A percentile compares a stretch with the other conserved stretches of the same genome.
These are phyloP conservation scores for Limulus polyphemus DNA, from an alignment of 2,888 invertebrate genomes.

Conservation along the genomic window DNA sequence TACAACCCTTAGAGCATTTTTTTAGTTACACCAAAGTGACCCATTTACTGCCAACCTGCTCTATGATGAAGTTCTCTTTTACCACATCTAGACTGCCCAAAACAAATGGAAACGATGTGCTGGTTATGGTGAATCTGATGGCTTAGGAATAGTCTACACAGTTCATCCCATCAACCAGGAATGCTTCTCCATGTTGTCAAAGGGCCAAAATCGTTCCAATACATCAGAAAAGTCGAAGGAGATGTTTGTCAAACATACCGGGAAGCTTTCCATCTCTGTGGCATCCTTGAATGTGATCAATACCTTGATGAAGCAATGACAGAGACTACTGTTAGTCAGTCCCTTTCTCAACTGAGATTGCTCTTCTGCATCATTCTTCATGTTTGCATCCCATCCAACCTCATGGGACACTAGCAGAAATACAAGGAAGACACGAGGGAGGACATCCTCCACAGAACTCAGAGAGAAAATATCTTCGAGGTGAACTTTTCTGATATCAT, in stretches of 20 bases:
- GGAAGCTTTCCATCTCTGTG: too few species aligned
- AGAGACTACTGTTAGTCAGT: slow-evolving; percentile 4
- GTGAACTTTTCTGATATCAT: too few species aligned
- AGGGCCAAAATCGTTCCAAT: too few species aligned
- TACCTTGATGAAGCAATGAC: slow-evolving; percentile 6
- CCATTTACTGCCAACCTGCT: slow-evolving; percentile 14
- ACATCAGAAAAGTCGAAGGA: slow-evolving; percentile 21
- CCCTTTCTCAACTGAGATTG: too few species aligned
- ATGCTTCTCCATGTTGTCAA: slow-evolving; percentile 15
- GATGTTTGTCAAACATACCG: slow-evolving; percentile 22
- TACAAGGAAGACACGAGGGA: slow-evolving; percentile 12
- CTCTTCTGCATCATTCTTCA: slow-evolving; percentile 14
- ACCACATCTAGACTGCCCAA: slow-evolving; percentile 23
- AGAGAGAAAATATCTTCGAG: too few species aligned
- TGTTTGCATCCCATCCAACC: slow-evolving; percentile 20
- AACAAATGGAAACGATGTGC: slow-evolving; percentile 19
- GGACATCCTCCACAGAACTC: too few species aligned
- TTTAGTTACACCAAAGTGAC: slow-evolving; percentile 27
- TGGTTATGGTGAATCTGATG: slow-evolving; percentile 11
- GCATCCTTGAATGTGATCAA: too few species aligned
- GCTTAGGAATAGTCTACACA: slow-evolving; percentile 24
- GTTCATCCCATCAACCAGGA: slow-evolving; percentile 27
- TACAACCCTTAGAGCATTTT: slow-evolving; percentile 28
- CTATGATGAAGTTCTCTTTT: slow-evolving; percentile 25
- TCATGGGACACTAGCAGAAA: slow-evolving; percentile 20